phyloP scores from a whole-genome alignment of 2,113 vertebrate genomes.

The Crotalus horridus region DNA sequence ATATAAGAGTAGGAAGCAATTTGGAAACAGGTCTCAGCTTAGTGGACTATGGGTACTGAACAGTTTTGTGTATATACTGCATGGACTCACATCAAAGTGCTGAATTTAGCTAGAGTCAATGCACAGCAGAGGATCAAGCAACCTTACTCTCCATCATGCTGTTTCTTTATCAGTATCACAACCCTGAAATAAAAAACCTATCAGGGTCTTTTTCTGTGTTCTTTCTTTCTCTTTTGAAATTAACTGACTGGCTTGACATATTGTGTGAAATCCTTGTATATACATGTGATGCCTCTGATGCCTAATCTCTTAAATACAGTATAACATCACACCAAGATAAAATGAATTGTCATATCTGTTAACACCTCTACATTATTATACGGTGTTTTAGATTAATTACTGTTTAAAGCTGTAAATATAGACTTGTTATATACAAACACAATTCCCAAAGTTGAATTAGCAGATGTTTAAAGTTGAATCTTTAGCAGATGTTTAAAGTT shows the following conservation, averaged over 20 bases:
- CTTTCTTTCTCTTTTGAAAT: neutral
- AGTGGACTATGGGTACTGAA: neutral
- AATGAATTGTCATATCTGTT: too few relatives aligned
- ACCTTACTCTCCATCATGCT: neutral
- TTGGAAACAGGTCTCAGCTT: neutral
- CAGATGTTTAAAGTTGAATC: too few relatives aligned
- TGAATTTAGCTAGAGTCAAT: neutral
- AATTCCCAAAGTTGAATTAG: too few relatives aligned
- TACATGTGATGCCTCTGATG: too few relatives aligned
- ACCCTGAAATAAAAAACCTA: neutral
- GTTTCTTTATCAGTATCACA: neutral
- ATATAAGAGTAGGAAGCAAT: slow-evolving; percentile 47
- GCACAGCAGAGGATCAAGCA: neutral
- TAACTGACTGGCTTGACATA: neutral
- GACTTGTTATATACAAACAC: too few relatives aligned
- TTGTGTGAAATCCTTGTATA: neutral
- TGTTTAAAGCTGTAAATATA: too few relatives aligned
- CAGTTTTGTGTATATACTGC: neutral
- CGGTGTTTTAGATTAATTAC: too few relatives aligned
- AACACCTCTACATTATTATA: too few relatives aligned
- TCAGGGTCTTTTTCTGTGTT: neutral
- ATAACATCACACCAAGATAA: too few relatives aligned
- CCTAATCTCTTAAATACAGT: too few relatives aligned
- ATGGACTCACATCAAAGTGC: neutral
- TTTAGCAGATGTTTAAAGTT: too few relatives aligned